Percentiles rank a stretch among this genome's conserved stretches.
Conservation (phyloP, 2,888 invertebrate genomes). For the Perithous albicinctus region DNA sequence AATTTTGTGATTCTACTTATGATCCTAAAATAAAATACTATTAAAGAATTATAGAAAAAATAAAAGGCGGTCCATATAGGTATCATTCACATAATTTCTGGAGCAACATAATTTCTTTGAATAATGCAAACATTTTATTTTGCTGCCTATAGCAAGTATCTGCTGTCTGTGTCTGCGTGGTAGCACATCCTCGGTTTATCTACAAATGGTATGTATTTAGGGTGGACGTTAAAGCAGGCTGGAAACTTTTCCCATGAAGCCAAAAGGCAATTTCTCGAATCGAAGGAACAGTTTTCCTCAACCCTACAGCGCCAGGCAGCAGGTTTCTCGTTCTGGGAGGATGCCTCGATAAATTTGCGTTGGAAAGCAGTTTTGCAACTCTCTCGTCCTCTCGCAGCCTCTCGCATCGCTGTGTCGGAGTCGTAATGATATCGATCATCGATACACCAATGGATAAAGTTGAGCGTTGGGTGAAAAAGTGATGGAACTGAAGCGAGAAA, state of each 20-base stretch:
- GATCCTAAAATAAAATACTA: background rate
- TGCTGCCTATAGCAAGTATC: background rate
- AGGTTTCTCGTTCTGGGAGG: constrained; percentile 35
- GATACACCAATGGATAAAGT: constrained; percentile 63
- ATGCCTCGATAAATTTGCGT: constrained; percentile 50
- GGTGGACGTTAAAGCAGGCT: constrained; percentile 4
- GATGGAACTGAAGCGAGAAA: constrained; percentile 23
- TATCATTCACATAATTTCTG: background rate
- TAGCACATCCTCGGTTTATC: background rate
- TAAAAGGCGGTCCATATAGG: background rate
- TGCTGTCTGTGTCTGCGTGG: too few relatives aligned
- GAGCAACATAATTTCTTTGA: background rate
- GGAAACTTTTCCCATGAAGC: constrained; percentile 53
- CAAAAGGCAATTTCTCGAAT: constrained; percentile 54
- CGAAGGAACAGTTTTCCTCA: constrained; percentile 25
- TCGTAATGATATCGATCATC: constrained; percentile 62
- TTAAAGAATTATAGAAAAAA: background rate
- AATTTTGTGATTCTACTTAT: background rate
- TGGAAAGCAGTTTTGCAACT: constrained; percentile 52
- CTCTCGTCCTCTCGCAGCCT: background rate
- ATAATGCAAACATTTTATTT: background rate
- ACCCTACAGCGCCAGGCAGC: constrained; percentile 2
- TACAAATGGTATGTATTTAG: constrained; percentile 37
- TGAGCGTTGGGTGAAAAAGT: constrained; percentile 28
- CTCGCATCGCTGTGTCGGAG: constrained; percentile 19